Base-by-base conservation (phyloP, 2,113 vertebrate species). In the Athene cunicularia region DNA sequence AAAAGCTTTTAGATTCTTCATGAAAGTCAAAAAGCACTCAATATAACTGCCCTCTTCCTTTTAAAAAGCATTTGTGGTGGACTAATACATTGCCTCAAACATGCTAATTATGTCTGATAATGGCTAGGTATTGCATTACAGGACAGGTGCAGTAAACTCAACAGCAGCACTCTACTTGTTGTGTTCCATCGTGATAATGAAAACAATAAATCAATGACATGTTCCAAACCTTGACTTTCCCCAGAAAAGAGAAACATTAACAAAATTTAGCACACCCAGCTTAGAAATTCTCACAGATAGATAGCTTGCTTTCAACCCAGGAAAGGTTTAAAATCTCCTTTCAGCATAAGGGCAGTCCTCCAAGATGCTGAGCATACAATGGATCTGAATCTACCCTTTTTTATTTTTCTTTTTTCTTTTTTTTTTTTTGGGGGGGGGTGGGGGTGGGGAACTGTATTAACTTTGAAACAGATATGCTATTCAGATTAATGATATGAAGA, bases 1-100 rank as follows among this genome's bases (percentile, higher is more conserved):
- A 89, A 91, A 93, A 84, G 60, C 83, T 95, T 95, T 96, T 85
- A 94, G 27, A 62, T 62, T 87, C 60, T 79, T 79, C 35, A 89
- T 52, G 14, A 87, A 95, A 79, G 76, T 60, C 33, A 89, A 60
- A 83, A 94, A 52, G 4, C 35, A 71, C 27, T 96, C 49, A 53
- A 32, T 79, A 52, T 39, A 84, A 53, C 56, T 50, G 32, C 39
- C 39, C 18, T 85, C 71, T 81, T 95, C 70, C 88, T 94, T 74
- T 79, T 91, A 85, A 79, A 95, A 89, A 84, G 27, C 76, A 85
- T 86, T 91, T 92, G 94, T 74, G 92, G 94, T 90, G 27, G 30
- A 52, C 82, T 79, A 95, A 95, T 79, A 93, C 33, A 86, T 72
- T 79, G 55, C 49, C 37, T 89, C 73, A 64, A 68, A 89, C 62